phyloP scores from a whole-genome alignment of 2,113 vertebrate genomes.

The Hippopotamus amphibius region DNA sequence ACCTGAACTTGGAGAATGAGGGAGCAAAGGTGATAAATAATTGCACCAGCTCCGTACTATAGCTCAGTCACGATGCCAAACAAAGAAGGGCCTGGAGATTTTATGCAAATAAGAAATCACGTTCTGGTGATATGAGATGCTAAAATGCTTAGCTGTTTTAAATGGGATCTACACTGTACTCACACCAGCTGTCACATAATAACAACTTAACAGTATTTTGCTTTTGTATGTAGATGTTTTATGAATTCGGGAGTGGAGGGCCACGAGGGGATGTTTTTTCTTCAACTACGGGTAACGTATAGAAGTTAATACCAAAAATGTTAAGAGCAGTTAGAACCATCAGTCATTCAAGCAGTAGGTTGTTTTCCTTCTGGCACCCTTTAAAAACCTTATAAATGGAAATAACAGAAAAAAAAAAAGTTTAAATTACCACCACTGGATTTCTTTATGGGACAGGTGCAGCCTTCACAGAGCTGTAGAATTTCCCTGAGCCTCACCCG shows the following conservation, averaged over 20 bases:
- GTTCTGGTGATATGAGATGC: neutral
- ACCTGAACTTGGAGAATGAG: neutral
- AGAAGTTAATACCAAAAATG: neutral
- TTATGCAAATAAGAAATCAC: conserved; percentile 56
- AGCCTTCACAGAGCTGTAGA: neutral
- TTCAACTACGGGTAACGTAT: neutral
- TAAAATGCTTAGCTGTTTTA: neutral
- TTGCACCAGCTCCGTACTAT: neutral
- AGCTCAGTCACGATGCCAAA: conserved; percentile 35
- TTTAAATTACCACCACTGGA: conserved; percentile 3
- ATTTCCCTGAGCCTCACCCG: neutral
- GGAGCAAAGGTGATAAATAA: conserved; percentile 64
- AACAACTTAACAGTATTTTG: conserved; percentile 28
- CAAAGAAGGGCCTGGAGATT: conserved; percentile 29
- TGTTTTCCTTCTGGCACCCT: conserved; percentile 36
- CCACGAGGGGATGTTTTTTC: neutral
- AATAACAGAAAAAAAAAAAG: neutral
- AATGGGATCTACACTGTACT: neutral
- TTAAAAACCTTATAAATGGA: conserved; percentile 48
- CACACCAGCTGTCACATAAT: conserved; percentile 21
- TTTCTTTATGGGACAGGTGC: conserved; percentile 5
- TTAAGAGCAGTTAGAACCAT: conserved; percentile 30
- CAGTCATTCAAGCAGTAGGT: conserved; percentile 1
- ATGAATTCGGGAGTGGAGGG: neutral
- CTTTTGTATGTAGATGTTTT: neutral